Percentiles rank a stretch among this genome's conserved stretches.
phyloP scores from a whole-genome alignment of 2,888 invertebrate species.

The Melanargia galathea region DNA sequence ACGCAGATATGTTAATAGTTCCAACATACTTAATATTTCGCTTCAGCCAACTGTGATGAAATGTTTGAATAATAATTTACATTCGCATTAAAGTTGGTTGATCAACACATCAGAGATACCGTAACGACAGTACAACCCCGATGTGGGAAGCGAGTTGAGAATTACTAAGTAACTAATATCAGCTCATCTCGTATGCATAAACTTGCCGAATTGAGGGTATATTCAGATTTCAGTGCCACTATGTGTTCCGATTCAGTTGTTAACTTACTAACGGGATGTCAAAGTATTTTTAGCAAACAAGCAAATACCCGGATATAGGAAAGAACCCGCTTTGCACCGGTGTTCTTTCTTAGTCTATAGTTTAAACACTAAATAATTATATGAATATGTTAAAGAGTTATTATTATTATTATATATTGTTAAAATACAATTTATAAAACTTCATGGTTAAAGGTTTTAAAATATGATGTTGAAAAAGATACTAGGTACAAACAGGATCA shows the following conservation, averaged over 20 bases:
- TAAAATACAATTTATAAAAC: too few relatives aligned
- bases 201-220: slow-evolving; percentile 48
- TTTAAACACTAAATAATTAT: too few relatives aligned
- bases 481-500: too few relatives aligned
- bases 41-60: slow-evolving; percentile 28
- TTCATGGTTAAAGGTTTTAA: too few relatives aligned
- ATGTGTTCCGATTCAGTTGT: slow-evolving; percentile 41
- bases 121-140: slow-evolving; percentile 66
- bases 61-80: slow-evolving; percentile 38
- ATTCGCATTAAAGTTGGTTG: slow-evolving; percentile 42
- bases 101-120: slow-evolving; percentile 67
- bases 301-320: too few relatives aligned
- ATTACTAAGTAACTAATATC: slow-evolving; percentile 58
- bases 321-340: too few relatives aligned
- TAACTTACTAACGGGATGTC: slow-evolving; percentile 30
- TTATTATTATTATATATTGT: too few relatives aligned
- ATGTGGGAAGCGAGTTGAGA: slow-evolving; percentile 56
- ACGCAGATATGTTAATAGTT: slow-evolving; percentile 11
- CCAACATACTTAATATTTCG: slow-evolving; percentile 23
- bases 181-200: slow-evolving; percentile 70
- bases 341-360: too few relatives aligned
- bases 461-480: too few relatives aligned
- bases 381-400: too few relatives aligned
- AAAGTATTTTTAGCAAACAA: slow-evolving; percentile 43
- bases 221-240: slow-evolving; percentile 35